These are phyloP conservation scores for Calidris pugnax DNA, from an alignment of 2,113 vertebrate species.

Conservation along the genomic window DNA sequence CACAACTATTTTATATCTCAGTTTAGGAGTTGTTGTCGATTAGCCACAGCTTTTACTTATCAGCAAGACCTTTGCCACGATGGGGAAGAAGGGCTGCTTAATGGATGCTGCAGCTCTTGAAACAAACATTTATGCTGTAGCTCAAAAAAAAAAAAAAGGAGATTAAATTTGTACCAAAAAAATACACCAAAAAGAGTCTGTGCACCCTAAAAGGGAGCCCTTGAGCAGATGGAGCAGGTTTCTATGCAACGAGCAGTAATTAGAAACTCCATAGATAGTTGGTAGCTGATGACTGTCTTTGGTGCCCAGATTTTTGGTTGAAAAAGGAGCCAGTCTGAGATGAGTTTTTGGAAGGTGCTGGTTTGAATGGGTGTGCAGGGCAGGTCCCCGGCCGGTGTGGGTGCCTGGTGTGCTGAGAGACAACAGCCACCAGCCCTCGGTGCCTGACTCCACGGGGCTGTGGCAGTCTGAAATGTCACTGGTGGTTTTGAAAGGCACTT, in stretches of 20 bases:
- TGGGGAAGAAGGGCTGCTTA: not conserved
- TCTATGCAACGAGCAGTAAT: slow-evolving; percentile 7
- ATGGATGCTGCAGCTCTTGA: not conserved
- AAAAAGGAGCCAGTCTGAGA: not conserved
- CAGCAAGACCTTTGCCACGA: not conserved
- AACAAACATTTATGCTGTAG: not conserved
- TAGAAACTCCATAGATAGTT: not conserved
- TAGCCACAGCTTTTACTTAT: slow-evolving; percentile 8
- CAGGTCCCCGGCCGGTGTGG: not conserved
- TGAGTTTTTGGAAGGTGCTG: not conserved
- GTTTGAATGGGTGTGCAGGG: accelerated
- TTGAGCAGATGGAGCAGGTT: slow-evolving; percentile 40
- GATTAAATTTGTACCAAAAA: not conserved
- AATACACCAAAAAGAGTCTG: not conserved
- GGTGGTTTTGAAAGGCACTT: not conserved
- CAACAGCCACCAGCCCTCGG: accelerated
- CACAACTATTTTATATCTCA: not conserved
- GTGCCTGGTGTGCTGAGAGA: accelerated
- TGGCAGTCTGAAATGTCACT: not conserved
- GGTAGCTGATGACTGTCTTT: not conserved
- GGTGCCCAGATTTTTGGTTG: not conserved
- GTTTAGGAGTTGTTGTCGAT: slow-evolving; percentile 3
- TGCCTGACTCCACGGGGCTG: accelerated
- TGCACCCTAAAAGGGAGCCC: not conserved
- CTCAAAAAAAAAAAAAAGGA: not conserved